A percentile compares a stretch with the other conserved stretches of the same genome.
These are phyloP conservation scores for Semnornis frantzii DNA, from an alignment of 2,113 vertebrate genomes.

Conservation along the genomic window DNA sequence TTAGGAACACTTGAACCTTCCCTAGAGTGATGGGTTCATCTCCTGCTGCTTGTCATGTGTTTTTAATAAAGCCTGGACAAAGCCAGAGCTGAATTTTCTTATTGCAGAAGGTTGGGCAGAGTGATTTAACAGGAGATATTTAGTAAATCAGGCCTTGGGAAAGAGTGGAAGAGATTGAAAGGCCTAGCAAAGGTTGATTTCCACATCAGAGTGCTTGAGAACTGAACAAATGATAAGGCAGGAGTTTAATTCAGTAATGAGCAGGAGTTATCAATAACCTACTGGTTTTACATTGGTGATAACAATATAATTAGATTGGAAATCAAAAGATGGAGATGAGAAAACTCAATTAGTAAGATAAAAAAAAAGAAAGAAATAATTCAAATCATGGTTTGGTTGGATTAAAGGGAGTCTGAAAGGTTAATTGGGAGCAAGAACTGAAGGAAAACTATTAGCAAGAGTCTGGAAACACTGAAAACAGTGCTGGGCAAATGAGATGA, in stretches of 20 bases:
- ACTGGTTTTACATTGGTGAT: slow-evolving; percentile 60
- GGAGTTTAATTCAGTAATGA: slow-evolving; percentile 55
- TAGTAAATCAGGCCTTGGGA: neutral
- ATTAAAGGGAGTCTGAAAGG: slow-evolving; percentile 66
- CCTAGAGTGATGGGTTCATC: neutral
- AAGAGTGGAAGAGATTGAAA: neutral
- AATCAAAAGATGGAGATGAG: slow-evolving; percentile 72
- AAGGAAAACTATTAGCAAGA: slow-evolving; percentile 49
- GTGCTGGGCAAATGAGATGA: neutral
- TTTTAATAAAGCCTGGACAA: slow-evolving; percentile 35
- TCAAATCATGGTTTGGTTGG: neutral
- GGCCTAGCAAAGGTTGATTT: neutral
- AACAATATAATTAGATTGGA: slow-evolving; percentile 69
- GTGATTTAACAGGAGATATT: neutral
- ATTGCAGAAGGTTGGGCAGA: neutral
- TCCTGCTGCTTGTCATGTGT: neutral
- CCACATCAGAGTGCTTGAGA: neutral
- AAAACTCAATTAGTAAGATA: slow-evolving; percentile 65
- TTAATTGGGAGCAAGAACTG: slow-evolving; percentile 75
- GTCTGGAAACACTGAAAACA: slow-evolving; percentile 30
- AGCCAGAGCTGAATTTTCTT: neutral
- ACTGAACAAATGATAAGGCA: slow-evolving; percentile 26
- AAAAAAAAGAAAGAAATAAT: neutral
- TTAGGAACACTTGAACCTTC: neutral
- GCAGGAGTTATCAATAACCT: slow-evolving; percentile 62